A percentile compares a stretch with the other conserved stretches of the same genome.
Evolutionary conservation across 1,140 invertebrate genomes (phyloP).

Genomic region (Magallana angulata): DNA sequence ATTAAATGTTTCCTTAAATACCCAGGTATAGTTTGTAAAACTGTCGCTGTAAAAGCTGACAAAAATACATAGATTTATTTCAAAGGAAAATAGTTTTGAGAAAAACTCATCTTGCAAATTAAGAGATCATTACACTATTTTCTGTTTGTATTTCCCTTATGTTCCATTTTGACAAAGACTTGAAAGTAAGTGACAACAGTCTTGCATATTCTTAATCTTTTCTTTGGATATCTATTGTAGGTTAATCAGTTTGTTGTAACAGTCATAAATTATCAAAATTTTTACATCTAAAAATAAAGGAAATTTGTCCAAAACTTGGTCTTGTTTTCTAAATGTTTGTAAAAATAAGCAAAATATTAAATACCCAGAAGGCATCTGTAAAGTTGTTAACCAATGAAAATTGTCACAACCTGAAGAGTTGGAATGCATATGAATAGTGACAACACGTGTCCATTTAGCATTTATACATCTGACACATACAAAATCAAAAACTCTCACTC

Average conservation of each 20-base stretch:
- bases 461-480: slow-evolving; percentile 2
- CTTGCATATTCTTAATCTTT: neutral
- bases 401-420: slow-evolving; percentile 27
- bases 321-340: neutral
- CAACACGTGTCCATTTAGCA: slow-evolving; percentile 18
- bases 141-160: neutral
- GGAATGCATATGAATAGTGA: slow-evolving; percentile 33
- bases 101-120: neutral
- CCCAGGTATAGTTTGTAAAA: slow-evolving; percentile 7
- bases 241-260: neutral
- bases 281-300: neutral
- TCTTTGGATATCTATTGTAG: neutral
- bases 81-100: neutral
- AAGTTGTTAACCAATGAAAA: slow-evolving; percentile 29
- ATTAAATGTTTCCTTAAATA: slow-evolving; percentile 21
- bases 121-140: neutral
- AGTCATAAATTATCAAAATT: slow-evolving; percentile 4
- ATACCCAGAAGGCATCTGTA: slow-evolving; percentile 5
- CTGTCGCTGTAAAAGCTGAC: slow-evolving; percentile 25
- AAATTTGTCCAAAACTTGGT: neutral
- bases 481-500: slow-evolving; percentile 21
- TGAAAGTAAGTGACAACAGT: neutral
- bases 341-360: slow-evolving; percentile 16
- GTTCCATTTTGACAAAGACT: neutral
- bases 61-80: slow-evolving; percentile 11